Evolutionary conservation across 2,888 invertebrate genomes (phyloP).

Genomic region (Arctia plantaginis): DNA sequence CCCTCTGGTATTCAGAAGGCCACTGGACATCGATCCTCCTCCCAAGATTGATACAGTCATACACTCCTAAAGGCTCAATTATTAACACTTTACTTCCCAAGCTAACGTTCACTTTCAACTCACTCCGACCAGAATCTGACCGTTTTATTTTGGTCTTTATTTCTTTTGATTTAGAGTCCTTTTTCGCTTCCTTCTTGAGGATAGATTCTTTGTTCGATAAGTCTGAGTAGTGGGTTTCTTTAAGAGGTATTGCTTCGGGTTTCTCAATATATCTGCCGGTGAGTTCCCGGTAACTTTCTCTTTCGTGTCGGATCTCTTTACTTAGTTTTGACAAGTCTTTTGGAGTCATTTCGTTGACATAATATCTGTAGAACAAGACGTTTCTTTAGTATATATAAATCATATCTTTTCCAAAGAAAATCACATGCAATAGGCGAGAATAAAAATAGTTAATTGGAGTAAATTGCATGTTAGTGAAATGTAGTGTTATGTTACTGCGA

Average conservation of each 20-base stretch:
- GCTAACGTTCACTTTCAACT: conserved; percentile 75
- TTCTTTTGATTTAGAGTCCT: conserved; percentile 74
- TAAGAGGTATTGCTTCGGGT: conserved; percentile 70
- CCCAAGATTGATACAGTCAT: conserved; percentile 96
- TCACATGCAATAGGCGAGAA: neutral
- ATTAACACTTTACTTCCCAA: conserved; percentile 82
- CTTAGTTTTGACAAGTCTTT: conserved; percentile 81
- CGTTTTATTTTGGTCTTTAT: conserved; percentile 80
- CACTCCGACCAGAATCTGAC: conserved; percentile 77
- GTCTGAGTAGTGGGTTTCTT: conserved; percentile 76
- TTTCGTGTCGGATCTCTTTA: conserved; percentile 81
- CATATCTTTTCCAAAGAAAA: neutral
- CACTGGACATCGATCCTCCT: conserved; percentile 97
- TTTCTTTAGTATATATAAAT: neutral
- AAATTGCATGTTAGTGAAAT: neutral
- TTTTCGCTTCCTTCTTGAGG: conserved; percentile 70
- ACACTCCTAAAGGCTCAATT: conserved; percentile 88
- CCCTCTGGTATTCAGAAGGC: conserved; percentile 96
- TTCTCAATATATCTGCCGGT: conserved; percentile 82
- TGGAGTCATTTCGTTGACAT: conserved; percentile 77
- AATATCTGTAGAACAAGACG: conserved; percentile 64
- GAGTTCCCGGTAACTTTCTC: conserved; percentile 81
- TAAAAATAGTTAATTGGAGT: neutral
- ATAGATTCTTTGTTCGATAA: conserved; percentile 70
- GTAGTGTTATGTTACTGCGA: neutral